Conservation (phyloP, 2,888 invertebrate genomes). For the Physocephala rufipes region DNA sequence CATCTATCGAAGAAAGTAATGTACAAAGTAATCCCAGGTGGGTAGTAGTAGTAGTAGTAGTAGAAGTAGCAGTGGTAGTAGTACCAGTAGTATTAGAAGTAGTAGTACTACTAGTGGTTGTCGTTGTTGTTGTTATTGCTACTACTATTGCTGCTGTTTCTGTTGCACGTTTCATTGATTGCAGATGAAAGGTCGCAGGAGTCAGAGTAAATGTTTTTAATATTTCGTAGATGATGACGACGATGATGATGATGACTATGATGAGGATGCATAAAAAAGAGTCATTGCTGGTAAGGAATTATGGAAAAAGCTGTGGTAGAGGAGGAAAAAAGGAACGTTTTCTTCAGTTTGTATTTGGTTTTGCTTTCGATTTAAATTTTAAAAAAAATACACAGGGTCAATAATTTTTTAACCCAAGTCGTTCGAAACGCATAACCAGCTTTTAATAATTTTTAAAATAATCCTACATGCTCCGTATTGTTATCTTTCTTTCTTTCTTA, state of each 20-base stretch:
- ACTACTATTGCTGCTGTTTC: conserved; percentile 5
- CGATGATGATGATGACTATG: conserved; percentile 25
- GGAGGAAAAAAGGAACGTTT: not conserved
- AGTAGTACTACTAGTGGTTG: not conserved
- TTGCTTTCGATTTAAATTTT: not conserved
- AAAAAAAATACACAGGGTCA: conserved; percentile 24
- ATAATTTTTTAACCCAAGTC: conserved; percentile 12
- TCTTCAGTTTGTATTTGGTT: not conserved
- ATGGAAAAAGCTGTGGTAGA: not conserved
- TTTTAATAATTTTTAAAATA: conserved; percentile 17
- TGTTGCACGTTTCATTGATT: conserved; percentile 25
- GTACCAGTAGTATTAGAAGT: too few relatives aligned
- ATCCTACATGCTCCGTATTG: not conserved
- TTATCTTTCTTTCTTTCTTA: not conserved
- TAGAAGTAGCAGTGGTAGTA: not conserved
- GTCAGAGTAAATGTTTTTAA: conserved; percentile 24
- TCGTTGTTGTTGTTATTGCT: not conserved
- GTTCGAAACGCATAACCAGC: not conserved
- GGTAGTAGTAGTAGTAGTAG: conserved; percentile 9
- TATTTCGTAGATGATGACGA: too few relatives aligned
- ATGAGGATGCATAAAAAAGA: conserved; percentile 18
- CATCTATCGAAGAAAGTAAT: too few relatives aligned
- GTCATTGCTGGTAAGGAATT: not conserved
- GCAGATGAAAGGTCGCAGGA: conserved; percentile 26
- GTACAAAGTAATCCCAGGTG: not conserved